phyloP scores from a whole-genome alignment of 2,888 invertebrate genomes.

The Drosophila prostipennis region DNA sequence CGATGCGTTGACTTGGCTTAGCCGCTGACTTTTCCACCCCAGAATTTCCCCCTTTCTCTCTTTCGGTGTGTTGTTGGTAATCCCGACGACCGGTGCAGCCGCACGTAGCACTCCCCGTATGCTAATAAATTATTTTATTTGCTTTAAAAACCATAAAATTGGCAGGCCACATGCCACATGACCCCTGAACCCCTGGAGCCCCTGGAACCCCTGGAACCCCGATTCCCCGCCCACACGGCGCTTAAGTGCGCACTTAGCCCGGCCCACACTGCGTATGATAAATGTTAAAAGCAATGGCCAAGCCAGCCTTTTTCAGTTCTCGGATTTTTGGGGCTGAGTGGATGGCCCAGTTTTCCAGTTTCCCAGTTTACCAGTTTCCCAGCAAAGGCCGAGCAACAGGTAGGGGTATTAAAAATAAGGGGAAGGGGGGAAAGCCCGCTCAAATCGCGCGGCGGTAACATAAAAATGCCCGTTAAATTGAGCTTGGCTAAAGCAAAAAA shows the following conservation, averaged over 20 bases:
- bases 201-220: not conserved
- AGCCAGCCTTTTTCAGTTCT: slow-evolving; percentile 19
- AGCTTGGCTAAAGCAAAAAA: slow-evolving; percentile 2
- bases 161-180: slow-evolving; percentile 1
- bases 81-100: slow-evolving; percentile 14
- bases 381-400: slow-evolving; percentile 21
- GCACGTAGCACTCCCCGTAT: slow-evolving; percentile 24
- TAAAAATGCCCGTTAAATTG: slow-evolving; percentile 37
- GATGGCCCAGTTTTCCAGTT: slow-evolving; percentile 6
- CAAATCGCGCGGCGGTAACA: slow-evolving; percentile 24
- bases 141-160: slow-evolving; percentile 49
- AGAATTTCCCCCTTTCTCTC: not conserved
- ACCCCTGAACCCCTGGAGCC: not conserved
- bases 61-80: not conserved
- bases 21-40: slow-evolving; percentile 15
- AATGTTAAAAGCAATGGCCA: slow-evolving; percentile 52
- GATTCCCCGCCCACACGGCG: not conserved
- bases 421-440: slow-evolving; percentile 14
- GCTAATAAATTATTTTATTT: slow-evolving; percentile 59
- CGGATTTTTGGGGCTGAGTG: not conserved
- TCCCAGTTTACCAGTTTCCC: not conserved
- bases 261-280: slow-evolving; percentile 49
- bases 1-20: slow-evolving; percentile 33
- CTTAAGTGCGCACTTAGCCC: slow-evolving; percentile 52
- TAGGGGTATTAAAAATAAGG: slow-evolving; percentile 4